Evolutionary conservation across 2,113 vertebrate species (phyloP), one percentile per base, ranked within the genome.

Genomic region (Trogon melanurus): DNA sequence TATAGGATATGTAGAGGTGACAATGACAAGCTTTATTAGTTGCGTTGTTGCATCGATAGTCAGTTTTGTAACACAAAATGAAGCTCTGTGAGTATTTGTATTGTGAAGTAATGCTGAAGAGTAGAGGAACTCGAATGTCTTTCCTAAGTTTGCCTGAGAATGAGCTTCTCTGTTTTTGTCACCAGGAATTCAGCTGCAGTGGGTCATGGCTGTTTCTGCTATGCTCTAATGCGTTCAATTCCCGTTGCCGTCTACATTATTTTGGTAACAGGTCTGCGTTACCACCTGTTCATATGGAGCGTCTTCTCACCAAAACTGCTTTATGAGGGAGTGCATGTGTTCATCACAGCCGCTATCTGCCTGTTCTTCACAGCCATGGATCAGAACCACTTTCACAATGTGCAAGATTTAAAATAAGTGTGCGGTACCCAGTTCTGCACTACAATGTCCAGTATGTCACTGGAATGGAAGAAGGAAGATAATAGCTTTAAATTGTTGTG

Each of bases 231-330:
- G 53, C 96, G 98, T 32, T 99, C 99, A 1, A 84, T 99, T 51
- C 99, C 99, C 2, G 98, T 98, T 1, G 98, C 98, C 3, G 84
- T 97, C 30, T 99, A 99, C 84, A 87, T 99, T 21, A 76, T 99
- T 62, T 84, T 99, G 96, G 98, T 99, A 29, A 99, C 99, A 0
- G 96, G 96, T 22, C 98, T 99, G 89, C 98, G 99, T n/a, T 99
- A 99, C 92, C 99, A 99, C 93, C 97, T 99, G 57, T 99, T 99
- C 96, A 99, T 99, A 94, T 99, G 99, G 99, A 99, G 99, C 1
- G 99, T 99, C 60, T 99, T 99, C 96, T 99, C 99, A 0, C 99
- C 99, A 8, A 99, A 99, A 91, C 98, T 99, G 0, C 99, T 99
- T 13, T 99, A 99, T 6, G 99, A 99, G 97, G 98, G 98, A n/a